Conservation (phyloP, 2,797 vertebrate genomes). For the Lycodopsis pacificus region DNA sequence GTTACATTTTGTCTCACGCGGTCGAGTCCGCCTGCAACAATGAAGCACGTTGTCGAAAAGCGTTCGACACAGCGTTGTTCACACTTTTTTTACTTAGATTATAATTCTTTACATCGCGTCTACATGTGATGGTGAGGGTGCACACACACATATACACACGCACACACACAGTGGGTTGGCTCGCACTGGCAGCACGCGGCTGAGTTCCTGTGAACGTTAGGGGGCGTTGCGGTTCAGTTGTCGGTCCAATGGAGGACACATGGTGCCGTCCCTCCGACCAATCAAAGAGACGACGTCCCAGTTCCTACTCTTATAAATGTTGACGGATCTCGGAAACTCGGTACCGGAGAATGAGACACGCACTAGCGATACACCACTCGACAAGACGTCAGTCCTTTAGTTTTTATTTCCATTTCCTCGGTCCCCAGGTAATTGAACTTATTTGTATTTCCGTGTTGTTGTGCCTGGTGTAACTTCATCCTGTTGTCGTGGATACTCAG, state of each 20-base stretch:
- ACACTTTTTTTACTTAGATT: neutral
- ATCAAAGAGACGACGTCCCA: slow-evolving; percentile 66
- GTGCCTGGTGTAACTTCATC: too few relatives aligned
- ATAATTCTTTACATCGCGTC: neutral
- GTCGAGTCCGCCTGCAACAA: neutral
- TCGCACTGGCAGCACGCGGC: slow-evolving; percentile 26
- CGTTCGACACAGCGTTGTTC: neutral
- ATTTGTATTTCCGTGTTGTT: too few relatives aligned
- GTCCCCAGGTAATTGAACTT: slow-evolving; percentile 64
- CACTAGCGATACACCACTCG: slow-evolving; percentile 24
- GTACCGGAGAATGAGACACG: slow-evolving; percentile 81
- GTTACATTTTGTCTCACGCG: slow-evolving; percentile 15
- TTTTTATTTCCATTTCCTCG: slow-evolving; percentile 74
- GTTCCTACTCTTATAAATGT: slow-evolving; percentile 78
- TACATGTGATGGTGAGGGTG: neutral
- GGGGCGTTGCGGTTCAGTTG: neutral
- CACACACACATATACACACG: neutral
- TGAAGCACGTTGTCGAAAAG: neutral
- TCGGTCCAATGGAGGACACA: slow-evolving; percentile 71
- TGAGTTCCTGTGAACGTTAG: neutral
- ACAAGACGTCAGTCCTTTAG: slow-evolving; percentile 71
- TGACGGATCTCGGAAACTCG: accelerated
- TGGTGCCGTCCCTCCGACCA: slow-evolving; percentile 64
- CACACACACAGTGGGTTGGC: neutral
- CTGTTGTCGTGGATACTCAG: too few relatives aligned